These are phyloP conservation scores for Sebastes steindachneri DNA, from an alignment of 2,797 vertebrate species.

Conservation along the genomic window DNA sequence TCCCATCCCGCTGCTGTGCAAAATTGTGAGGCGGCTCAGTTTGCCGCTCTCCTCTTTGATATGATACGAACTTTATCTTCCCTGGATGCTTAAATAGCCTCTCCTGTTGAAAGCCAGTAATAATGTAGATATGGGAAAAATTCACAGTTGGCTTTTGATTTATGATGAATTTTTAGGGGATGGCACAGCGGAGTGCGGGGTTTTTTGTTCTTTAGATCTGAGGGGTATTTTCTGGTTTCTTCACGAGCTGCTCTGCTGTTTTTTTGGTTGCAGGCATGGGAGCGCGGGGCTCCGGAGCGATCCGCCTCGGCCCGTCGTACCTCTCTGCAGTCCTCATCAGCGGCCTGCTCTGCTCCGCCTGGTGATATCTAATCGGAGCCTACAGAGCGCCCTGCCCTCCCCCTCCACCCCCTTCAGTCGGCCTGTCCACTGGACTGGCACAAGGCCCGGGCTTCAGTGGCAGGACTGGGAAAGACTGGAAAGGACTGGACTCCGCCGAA, in stretches of 20 bases:
- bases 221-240: conserved; percentile 30
- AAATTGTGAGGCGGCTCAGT: conserved; percentile 63
- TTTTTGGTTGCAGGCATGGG: conserved; percentile 89
- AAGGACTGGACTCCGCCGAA: conserved; percentile 43
- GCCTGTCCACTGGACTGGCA: conserved; percentile 57
- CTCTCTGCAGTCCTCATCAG: conserved; percentile 77
- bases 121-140: conserved; percentile 66
- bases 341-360: conserved; percentile 71
- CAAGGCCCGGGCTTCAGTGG: conserved; percentile 47
- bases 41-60: conserved; percentile 59
- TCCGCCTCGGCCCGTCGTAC: conserved; percentile 53
- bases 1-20: conserved; percentile 53
- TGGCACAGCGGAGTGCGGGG: conserved; percentile 2
- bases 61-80: conserved; percentile 71
- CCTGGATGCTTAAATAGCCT: conserved; percentile 62
- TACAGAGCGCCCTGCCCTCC: conserved; percentile 17
- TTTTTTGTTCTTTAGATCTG: conserved; percentile 32
- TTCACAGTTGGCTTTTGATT: conserved; percentile 64
- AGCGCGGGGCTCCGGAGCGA: conserved; percentile 87
- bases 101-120: conserved; percentile 70
- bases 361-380: conserved; percentile 72
- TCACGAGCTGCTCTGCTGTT: conserved; percentile 41
- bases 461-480: conserved; percentile 29
- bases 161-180: conserved; percentile 50
- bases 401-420: conserved; percentile 37